phyloP scores from a whole-genome alignment of 2,113 vertebrate species.

The Asarcornis scutulata region DNA sequence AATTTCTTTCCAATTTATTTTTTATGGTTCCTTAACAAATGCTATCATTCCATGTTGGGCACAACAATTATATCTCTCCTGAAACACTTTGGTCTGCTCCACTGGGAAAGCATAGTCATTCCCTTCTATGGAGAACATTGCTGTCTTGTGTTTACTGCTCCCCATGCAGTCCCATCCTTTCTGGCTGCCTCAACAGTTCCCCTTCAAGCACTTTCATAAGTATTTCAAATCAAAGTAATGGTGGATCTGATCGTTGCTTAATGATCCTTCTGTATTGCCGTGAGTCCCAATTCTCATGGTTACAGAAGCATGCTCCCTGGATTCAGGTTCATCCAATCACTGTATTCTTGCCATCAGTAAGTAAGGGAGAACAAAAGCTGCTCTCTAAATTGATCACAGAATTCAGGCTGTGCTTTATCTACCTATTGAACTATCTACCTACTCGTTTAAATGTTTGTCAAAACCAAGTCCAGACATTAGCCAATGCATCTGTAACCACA shows the following conservation, averaged over 20 bases:
- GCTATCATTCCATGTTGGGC: neutral
- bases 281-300: neutral
- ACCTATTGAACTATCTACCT: neutral
- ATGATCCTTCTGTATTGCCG: accelerated
- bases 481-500: neutral
- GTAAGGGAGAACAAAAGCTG: neutral
- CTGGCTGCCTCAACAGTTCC: neutral
- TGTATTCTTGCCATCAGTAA: neutral
- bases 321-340: neutral
- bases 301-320: accelerated
- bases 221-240: neutral
- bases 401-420: neutral
- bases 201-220: neutral
- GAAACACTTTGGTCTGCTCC: neutral
- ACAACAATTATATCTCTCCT: neutral
- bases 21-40: neutral
- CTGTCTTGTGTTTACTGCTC: neutral
- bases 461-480: neutral
- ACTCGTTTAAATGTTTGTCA: neutral
- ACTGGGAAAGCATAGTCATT: neutral
- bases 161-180: neutral
- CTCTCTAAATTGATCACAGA: neutral
- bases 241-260: neutral
- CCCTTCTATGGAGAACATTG: neutral
- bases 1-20: neutral